These are phyloP conservation scores for Caenorhabditis uteleia DNA, from an alignment of 2,888 invertebrate genomes.

Conservation along the genomic window DNA sequence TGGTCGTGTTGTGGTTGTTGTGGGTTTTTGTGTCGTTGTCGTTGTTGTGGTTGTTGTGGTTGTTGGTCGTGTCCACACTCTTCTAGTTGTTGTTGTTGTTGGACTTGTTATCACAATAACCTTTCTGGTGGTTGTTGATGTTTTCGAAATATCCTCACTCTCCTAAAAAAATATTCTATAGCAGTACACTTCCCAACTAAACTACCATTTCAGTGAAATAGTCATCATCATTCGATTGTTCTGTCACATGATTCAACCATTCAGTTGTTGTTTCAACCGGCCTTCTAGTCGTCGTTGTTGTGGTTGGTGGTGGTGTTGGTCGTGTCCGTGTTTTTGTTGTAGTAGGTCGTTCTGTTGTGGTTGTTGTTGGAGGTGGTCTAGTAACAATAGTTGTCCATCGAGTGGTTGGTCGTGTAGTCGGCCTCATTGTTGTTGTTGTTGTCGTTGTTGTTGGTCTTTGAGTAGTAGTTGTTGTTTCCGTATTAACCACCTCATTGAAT, in stretches of 20 bases:
- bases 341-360: slow-evolving; percentile 4
- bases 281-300: slow-evolving; percentile 8
- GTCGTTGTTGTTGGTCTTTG: slow-evolving; percentile 8
- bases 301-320: slow-evolving; percentile 6
- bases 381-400: neutral
- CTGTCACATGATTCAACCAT: slow-evolving; percentile 6
- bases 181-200: too few species aligned
- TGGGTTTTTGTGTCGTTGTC: neutral
- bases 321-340: slow-evolving; percentile 2
- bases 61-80: neutral
- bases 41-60: slow-evolving; percentile 2
- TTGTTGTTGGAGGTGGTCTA: slow-evolving; percentile 1
- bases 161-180: too few species aligned
- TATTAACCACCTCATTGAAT: slow-evolving; percentile 27
- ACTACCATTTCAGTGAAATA: slow-evolving; percentile 11
- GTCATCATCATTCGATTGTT: slow-evolving; percentile 12
- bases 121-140: slow-evolving; percentile 5
- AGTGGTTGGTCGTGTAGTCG: neutral
- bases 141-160: slow-evolving; percentile 16
- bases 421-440: slow-evolving; percentile 7
- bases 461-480: slow-evolving; percentile 12
- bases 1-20: neutral
- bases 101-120: slow-evolving; percentile 8
- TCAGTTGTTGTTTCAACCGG: slow-evolving; percentile 12
- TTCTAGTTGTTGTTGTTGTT: slow-evolving; percentile 8